These are phyloP conservation scores for Cephonodes hylas DNA, from an alignment of 2,888 invertebrate species.

Conservation along the genomic window DNA sequence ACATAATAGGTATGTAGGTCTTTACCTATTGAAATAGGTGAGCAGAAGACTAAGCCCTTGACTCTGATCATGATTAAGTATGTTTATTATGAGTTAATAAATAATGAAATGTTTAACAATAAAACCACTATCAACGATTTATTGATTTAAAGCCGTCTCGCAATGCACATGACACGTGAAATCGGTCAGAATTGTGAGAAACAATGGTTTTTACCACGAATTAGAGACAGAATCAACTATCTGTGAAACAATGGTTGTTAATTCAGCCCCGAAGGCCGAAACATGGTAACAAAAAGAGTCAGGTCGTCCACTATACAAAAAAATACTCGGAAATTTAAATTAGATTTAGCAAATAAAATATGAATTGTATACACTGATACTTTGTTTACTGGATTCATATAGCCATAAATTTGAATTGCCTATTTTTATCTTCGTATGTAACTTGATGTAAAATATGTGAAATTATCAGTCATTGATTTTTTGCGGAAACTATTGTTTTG, in stretches of 20 bases:
- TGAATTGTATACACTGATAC: too few relatives aligned
- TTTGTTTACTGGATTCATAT: too few relatives aligned
- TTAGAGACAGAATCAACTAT: slow-evolving; percentile 72
- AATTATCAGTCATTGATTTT: not conserved
- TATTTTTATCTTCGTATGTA: too few relatives aligned
- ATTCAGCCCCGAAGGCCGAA: slow-evolving; percentile 69
- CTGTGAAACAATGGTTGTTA: slow-evolving; percentile 72
- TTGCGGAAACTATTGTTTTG: not conserved
- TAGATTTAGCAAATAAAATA: not conserved
- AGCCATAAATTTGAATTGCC: too few relatives aligned
- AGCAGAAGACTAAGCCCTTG: too few relatives aligned
- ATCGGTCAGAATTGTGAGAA: slow-evolving; percentile 59
- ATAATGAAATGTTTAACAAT: too few relatives aligned
- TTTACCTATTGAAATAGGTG: too few relatives aligned
- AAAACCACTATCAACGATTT: not conserved
- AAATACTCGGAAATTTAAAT: slow-evolving; percentile 20
- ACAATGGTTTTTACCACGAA: slow-evolving; percentile 66
- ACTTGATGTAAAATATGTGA: not conserved
- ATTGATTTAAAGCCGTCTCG: slow-evolving; percentile 21
- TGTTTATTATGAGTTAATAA: too few relatives aligned
- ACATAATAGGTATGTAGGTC: too few relatives aligned
- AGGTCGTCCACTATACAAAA: slow-evolving; percentile 9
- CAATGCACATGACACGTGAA: slow-evolving; percentile 63
- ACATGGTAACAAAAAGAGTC: slow-evolving; percentile 52
- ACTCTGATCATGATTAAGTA: too few relatives aligned